Conservation (phyloP, 2,797 vertebrate species). For the Poeciliopsis turneri region DNA sequence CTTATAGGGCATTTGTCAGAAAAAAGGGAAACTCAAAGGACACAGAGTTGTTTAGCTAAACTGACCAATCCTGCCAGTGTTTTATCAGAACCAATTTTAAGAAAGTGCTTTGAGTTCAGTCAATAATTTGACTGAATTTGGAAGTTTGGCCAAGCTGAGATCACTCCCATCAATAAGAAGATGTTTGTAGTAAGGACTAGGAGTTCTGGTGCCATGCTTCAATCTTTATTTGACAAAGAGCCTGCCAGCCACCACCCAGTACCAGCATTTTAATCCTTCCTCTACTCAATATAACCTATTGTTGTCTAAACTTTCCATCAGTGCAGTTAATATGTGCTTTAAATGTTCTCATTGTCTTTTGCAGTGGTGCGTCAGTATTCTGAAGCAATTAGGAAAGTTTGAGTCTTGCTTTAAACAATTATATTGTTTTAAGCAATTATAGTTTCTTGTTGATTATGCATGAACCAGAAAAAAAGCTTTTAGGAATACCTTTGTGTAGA, state of each 20-base stretch:
- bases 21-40: constrained; percentile 22
- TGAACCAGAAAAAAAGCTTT: constrained; percentile 18
- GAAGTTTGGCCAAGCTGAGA: constrained; percentile 13
- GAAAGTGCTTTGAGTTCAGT: constrained; percentile 6
- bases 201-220: constrained; percentile 38
- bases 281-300: constrained; percentile 30
- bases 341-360: constrained; percentile 49
- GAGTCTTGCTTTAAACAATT: constrained; percentile 38
- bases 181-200: constrained; percentile 23
- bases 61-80: not conserved
- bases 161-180: constrained; percentile 21
- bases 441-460: constrained; percentile 30
- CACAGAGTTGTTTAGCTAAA: not conserved
- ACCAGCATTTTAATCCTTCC: constrained; percentile 28
- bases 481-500: constrained; percentile 41
- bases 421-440: constrained; percentile 17
- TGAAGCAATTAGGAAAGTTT: constrained; percentile 40
- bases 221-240: constrained; percentile 61
- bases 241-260: constrained; percentile 8
- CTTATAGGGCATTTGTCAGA: constrained; percentile 20
- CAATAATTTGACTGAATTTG: constrained; percentile 10
- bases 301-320: constrained; percentile 44
- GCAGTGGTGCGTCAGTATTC: constrained; percentile 24
- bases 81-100: constrained; percentile 17
- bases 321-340: constrained; percentile 36